These are phyloP conservation scores for Drosophila nigritarsus DNA, from an alignment of 2,888 invertebrate genomes.

Conservation along the genomic window DNA sequence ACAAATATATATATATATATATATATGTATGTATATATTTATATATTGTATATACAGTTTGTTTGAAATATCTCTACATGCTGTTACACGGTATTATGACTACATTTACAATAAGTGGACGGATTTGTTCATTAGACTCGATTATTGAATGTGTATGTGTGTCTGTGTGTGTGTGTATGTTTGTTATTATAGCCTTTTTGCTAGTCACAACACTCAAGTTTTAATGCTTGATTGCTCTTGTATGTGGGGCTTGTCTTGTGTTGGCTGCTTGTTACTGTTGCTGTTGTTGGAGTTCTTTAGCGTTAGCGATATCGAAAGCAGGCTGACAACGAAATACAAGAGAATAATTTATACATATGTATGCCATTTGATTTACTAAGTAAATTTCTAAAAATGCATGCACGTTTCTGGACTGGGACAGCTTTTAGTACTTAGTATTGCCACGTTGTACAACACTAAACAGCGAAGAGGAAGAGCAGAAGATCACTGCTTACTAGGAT, in stretches of 20 bases:
- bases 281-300: slow-evolving; percentile 55
- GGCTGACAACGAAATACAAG: slow-evolving; percentile 72
- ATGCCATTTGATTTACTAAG: slow-evolving; percentile 1
- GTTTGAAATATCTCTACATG: slow-evolving; percentile 19
- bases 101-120: slow-evolving; percentile 43
- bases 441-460: slow-evolving; percentile 63
- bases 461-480: slow-evolving; percentile 37
- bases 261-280: slow-evolving; percentile 42
- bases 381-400: slow-evolving; percentile 18
- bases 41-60: slow-evolving; percentile 4
- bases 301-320: slow-evolving; percentile 71
- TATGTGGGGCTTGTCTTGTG: slow-evolving; percentile 34
- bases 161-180: not conserved
- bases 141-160: not conserved
- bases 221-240: slow-evolving; percentile 18
- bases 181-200: slow-evolving; percentile 35
- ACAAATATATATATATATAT: slow-evolving; percentile 17
- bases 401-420: not conserved
- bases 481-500: slow-evolving; percentile 45
- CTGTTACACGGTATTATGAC: slow-evolving; percentile 22
- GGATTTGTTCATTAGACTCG: slow-evolving; percentile 32
- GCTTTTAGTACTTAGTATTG: slow-evolving; percentile 23
- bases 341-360: slow-evolving; percentile 55
- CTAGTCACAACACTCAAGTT: slow-evolving; percentile 26
- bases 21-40: slow-evolving; percentile 12